A percentile compares a stretch with the other conserved stretches of the same genome.
Evolutionary conservation across 2,888 invertebrate genomes (phyloP).

Genomic region (Anticlea derivata): DNA sequence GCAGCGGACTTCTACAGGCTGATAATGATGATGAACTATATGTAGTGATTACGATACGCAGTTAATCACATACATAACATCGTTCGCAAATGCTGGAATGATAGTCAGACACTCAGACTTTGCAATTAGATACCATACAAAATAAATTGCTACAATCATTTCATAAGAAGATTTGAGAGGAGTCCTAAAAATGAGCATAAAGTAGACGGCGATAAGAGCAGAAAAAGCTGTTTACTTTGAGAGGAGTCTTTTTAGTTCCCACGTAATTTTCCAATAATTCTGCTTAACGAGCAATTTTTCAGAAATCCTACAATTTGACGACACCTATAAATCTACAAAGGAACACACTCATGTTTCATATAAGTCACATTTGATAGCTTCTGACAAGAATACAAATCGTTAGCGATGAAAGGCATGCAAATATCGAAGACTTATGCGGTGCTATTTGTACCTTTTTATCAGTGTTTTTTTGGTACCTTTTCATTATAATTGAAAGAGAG

Average conservation of each 20-base stretch:
- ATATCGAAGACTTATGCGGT: conserved; percentile 11
- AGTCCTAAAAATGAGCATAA: no score
- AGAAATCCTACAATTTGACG: conserved; percentile 3
- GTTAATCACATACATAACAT: no score
- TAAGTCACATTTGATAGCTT: conserved; percentile 20
- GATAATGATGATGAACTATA: no score
- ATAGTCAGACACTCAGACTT: background rate
- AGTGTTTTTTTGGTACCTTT: no score
- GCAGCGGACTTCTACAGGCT: no score
- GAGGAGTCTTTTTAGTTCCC: conserved; percentile 1
- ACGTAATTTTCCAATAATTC: background rate
- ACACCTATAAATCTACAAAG: conserved; percentile 18
- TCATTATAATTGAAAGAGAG: no score
- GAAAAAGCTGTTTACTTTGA: background rate
- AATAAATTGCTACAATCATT: background rate
- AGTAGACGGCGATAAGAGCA: background rate
- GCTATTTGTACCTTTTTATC: background rate
- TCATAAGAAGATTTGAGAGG: background rate
- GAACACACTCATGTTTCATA: conserved; percentile 16
- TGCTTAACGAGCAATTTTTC: conserved; percentile 8
- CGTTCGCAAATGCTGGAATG: no score
- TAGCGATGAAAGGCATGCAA: conserved; percentile 43
- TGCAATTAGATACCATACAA: background rate
- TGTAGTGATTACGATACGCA: no score
- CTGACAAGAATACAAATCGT: conserved; percentile 49